These are phyloP conservation scores for Erebia aethiops DNA, from an alignment of 2,888 invertebrate genomes.

Conservation along the genomic window DNA sequence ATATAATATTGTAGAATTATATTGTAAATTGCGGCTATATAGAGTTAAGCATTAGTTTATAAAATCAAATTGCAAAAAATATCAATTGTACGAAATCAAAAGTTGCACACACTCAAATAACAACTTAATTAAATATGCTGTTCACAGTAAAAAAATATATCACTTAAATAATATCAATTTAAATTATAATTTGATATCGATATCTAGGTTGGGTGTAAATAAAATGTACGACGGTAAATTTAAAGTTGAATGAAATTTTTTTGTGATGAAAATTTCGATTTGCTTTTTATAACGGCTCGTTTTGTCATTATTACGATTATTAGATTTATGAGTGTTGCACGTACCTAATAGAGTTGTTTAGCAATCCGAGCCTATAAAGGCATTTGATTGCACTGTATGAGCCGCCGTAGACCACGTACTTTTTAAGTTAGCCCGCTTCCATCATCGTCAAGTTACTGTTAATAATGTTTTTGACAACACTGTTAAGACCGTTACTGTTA, in stretches of 20 bases:
- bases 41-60: background rate
- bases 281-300: conserved; percentile 7
- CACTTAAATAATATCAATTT: background rate
- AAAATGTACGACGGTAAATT: background rate
- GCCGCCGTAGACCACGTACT: background rate
- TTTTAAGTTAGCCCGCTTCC: background rate
- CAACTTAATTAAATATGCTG: background rate
- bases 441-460: too few relatives aligned
- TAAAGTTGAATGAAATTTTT: background rate
- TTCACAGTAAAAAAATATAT: background rate
- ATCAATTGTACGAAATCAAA: background rate
- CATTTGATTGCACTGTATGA: conserved; percentile 2
- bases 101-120: background rate
- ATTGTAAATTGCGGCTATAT: background rate
- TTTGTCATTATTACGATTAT: conserved; percentile 22
- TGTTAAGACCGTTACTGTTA: too few relatives aligned
- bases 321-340: conserved; percentile 26
- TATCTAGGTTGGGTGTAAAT: background rate
- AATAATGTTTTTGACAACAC: too few relatives aligned
- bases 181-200: conserved; percentile 13
- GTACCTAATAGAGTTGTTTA: conserved; percentile 29
- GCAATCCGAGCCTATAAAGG: conserved; percentile 27
- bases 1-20: background rate
- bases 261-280: background rate
- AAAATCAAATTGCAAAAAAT: background rate